These are phyloP conservation scores for Orthosia cruda DNA, from an alignment of 2,888 invertebrate species.

Conservation along the genomic window DNA sequence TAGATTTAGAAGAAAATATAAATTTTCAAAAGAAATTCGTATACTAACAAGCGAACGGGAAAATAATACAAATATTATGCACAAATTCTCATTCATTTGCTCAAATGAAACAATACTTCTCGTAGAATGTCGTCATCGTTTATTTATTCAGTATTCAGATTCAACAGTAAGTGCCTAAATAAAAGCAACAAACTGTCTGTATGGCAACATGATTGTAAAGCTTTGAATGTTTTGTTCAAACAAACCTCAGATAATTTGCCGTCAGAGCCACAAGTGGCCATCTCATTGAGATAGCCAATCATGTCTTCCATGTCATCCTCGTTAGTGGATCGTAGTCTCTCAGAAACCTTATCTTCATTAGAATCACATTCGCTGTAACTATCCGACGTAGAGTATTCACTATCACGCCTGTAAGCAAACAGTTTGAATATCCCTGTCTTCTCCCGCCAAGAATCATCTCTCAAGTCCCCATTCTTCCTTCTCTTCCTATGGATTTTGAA, in stretches of 20 bases:
- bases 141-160: conserved; percentile 25
- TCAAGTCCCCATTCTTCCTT: conserved; percentile 75
- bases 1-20: background rate
- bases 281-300: conserved; percentile 71
- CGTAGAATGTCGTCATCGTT: conserved; percentile 28
- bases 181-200: conserved; percentile 18
- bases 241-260: conserved; percentile 52
- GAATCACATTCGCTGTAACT: conserved; percentile 90
- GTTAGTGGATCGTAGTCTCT: conserved; percentile 53
- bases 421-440: conserved; percentile 85
- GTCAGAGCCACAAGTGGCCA: conserved; percentile 59
- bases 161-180: conserved; percentile 24
- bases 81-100: conserved; percentile 31
- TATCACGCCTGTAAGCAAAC: conserved; percentile 83
- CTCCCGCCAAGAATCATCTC: conserved; percentile 87
- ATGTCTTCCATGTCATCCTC: conserved; percentile 68
- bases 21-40: conserved; percentile 21
- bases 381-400: conserved; percentile 86
- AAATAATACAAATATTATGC: conserved; percentile 31
- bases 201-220: conserved; percentile 26
- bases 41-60: background rate
- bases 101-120: conserved; percentile 28
- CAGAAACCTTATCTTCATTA: conserved; percentile 71
- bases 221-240: conserved; percentile 18
- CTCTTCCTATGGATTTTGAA: conserved; percentile 86